Evolutionary conservation across 2,797 vertebrate species (phyloP).

Genomic region (Bradypodion ventrale): DNA sequence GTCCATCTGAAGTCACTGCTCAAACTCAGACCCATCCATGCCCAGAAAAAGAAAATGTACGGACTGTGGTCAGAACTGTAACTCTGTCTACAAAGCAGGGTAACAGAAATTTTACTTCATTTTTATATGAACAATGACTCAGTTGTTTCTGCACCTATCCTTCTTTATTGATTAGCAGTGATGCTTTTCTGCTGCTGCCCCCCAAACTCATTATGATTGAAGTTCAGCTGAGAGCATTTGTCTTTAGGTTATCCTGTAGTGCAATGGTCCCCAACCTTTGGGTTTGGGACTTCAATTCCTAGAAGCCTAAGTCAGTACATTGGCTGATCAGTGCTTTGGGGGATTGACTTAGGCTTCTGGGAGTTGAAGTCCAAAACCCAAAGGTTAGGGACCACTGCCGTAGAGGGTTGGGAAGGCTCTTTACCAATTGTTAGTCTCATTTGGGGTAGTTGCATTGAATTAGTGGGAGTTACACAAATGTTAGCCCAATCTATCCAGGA

Average conservation of each 20-base stretch:
- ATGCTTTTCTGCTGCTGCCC: not conserved
- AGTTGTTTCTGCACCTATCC: not conserved
- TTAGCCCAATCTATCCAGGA: not conserved
- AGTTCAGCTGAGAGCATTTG: not conserved
- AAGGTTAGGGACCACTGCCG: no score
- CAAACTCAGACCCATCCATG: conserved; percentile 65
- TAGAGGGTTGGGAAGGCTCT: no score
- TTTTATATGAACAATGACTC: not conserved
- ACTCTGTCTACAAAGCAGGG: conserved; percentile 76
- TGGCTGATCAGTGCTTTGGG: no score
- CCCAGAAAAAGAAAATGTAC: conserved; percentile 85
- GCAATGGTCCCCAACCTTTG: no score
- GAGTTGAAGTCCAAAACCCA: no score
- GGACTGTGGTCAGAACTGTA: conserved; percentile 72
- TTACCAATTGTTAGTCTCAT: not conserved
- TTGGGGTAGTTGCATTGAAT: not conserved
- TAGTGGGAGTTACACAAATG: no score
- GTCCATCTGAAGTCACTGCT: conserved; percentile 61
- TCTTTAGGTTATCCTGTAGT: no score
- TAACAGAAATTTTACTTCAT: conserved; percentile 50
- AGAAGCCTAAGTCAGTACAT: no score
- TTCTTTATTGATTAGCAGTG: not conserved
- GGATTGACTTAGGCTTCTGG: no score
- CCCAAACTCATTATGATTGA: not conserved
- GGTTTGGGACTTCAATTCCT: no score